Evolutionary conservation across 2,888 invertebrate species (phyloP).

Genomic region (Crematogaster levior): DNA sequence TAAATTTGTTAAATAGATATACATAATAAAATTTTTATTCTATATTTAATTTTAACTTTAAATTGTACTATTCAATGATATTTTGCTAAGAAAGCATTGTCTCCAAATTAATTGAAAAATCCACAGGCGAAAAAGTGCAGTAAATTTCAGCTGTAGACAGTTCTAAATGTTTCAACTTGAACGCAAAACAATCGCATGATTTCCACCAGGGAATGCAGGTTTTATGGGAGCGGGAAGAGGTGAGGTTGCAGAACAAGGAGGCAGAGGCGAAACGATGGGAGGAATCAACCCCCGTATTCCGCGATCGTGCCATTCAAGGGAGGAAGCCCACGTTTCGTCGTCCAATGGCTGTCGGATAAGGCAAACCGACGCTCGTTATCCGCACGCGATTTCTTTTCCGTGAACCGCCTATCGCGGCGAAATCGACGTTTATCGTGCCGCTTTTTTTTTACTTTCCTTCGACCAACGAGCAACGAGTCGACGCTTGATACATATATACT

Average conservation of each 20-base stretch:
- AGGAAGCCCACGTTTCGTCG: conserved; percentile 53
- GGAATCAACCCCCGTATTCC: conserved; percentile 41
- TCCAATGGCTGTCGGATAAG: conserved; percentile 53
- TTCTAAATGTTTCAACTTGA: background rate
- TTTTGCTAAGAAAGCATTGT: background rate
- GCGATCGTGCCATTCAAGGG: conserved; percentile 51
- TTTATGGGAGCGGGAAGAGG: conserved; percentile 11
- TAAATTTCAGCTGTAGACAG: conserved; percentile 7
- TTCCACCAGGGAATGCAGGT: conserved; percentile 40
- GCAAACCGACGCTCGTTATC: conserved; percentile 72
- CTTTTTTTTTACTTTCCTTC: conserved; percentile 25
- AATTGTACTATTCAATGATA: no score
- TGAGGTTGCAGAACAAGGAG: background rate
- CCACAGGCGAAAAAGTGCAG: background rate
- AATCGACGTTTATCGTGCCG: conserved; percentile 66
- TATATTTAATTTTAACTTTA: background rate
- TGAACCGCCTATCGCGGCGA: conserved; percentile 70
- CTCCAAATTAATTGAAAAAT: conserved; percentile 6
- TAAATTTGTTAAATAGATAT: background rate
- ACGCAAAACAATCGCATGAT: conserved; percentile 51
- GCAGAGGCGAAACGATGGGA: conserved; percentile 20
- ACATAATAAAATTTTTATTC: background rate
- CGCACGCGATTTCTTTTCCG: conserved; percentile 79
- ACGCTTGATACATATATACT: conserved; percentile 45
- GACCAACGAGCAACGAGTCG: conserved; percentile 47